Percentiles rank a stretch among this genome's conserved stretches.
Conservation (phyloP, 2,113 vertebrate genomes). For the Xenotilapia leptura region DNA sequence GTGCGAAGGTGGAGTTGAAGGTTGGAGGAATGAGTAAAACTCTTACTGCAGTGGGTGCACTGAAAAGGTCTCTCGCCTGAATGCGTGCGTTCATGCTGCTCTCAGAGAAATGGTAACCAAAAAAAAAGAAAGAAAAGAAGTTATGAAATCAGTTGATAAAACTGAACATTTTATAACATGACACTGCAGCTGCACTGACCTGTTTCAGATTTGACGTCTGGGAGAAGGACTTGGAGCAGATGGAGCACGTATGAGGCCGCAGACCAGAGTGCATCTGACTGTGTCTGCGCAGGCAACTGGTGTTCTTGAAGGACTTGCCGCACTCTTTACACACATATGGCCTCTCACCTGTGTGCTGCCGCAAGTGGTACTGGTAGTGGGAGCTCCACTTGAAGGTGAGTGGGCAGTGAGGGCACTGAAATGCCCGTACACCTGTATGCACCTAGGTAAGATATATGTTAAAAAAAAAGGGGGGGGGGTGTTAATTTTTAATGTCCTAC, state of each 20-base stretch:
- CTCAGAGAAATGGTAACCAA: not conserved
- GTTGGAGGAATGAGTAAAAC: constrained; percentile 87
- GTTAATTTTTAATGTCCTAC: not conserved
- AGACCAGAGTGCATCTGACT: constrained; percentile 87
- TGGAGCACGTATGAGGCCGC: constrained; percentile 79
- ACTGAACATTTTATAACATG: not conserved
- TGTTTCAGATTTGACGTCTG: constrained; percentile 87
- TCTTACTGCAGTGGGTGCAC: constrained; percentile 78
- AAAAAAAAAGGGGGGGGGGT: not conserved
- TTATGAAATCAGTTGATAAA: not conserved
- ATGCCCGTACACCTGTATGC: constrained; percentile 87
- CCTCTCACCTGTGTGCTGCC: constrained; percentile 86
- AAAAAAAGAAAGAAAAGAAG: not conserved
- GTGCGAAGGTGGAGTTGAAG: constrained; percentile 85
- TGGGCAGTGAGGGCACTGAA: constrained; percentile 85
- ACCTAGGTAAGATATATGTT: constrained; percentile 55
- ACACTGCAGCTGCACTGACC: constrained; percentile 22
- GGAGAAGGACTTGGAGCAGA: constrained; percentile 87
- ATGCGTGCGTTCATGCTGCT: constrained; percentile 86
- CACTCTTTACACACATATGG: constrained; percentile 87
- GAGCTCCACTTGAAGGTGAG: constrained; percentile 93
- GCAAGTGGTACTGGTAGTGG: constrained; percentile 88
- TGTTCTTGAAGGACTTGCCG: constrained; percentile 90
- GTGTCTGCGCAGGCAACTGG: constrained; percentile 85
- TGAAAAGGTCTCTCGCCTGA: constrained; percentile 82